These are phyloP conservation scores for Herminia tarsipennalis DNA, from an alignment of 2,888 invertebrate species.

Conservation along the genomic window DNA sequence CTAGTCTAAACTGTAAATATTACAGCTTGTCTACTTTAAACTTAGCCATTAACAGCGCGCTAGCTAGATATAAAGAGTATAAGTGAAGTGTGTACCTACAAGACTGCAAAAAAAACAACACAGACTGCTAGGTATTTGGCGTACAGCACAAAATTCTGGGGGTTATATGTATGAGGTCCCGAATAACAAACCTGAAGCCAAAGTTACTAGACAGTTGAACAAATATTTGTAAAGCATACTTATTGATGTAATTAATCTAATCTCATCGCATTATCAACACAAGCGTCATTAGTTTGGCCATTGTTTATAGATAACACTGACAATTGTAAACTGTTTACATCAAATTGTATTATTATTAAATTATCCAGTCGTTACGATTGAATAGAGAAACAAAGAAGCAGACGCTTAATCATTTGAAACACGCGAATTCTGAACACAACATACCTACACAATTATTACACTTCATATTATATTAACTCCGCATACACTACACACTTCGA, in stretches of 20 bases:
- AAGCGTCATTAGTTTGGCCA: slow-evolving; percentile 2
- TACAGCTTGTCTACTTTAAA: too few relatives aligned
- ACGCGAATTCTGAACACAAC: slow-evolving; percentile 1
- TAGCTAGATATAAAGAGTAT: too few relatives aligned
- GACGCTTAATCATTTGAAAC: not conserved
- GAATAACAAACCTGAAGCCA: too few relatives aligned
- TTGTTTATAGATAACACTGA: not conserved
- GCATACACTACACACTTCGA: not conserved
- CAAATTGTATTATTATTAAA: not conserved
- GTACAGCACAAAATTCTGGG: too few relatives aligned
- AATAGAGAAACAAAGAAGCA: too few relatives aligned
- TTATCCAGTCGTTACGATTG: not conserved
- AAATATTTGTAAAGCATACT: not conserved
- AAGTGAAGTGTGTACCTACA: too few relatives aligned
- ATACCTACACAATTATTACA: not conserved
- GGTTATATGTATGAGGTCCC: too few relatives aligned
- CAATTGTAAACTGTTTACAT: not conserved
- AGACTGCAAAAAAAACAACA: too few relatives aligned
- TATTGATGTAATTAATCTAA: slow-evolving; percentile 2
- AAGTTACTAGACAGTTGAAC: not conserved
- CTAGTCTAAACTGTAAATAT: too few relatives aligned
- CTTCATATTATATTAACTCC: not conserved
- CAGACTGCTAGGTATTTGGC: too few relatives aligned
- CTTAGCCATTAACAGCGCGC: too few relatives aligned
- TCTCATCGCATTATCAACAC: slow-evolving; percentile 6